Base-by-base conservation (phyloP, 2,888 invertebrate species). In the Flexamia atlantica region DNA sequence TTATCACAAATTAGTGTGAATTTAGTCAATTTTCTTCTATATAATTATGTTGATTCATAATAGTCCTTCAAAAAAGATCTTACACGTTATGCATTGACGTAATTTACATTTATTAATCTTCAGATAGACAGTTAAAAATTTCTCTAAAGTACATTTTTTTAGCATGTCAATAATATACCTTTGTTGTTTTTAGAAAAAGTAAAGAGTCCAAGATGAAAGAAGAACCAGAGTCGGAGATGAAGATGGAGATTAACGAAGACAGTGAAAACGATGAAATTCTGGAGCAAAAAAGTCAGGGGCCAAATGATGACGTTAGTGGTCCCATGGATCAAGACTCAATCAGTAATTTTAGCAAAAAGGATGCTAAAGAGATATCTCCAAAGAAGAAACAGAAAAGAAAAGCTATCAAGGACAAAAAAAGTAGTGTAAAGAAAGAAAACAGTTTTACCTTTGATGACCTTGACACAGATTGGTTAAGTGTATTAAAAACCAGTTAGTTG, bases 101-200 rank as follows among this genome's bases (percentile, higher is more conserved):
- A n/a, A n/a, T n/a, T n/a, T n/a, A n/a, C n/a, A n/a, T n/a, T n/a
- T n/a, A n/a, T n/a, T n/a, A n/a, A n/a, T n/a, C n/a, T n/a, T n/a
- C n/a, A n/a, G n/a, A n/a, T n/a, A n/a, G 14, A 28, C 84, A 36
- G 86, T 87, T 25, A 86, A 83, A 28, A 86, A 83, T 85, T 86
- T 82, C 23, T 23, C 23, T 57, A 20, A 9, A 17, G 3, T 46
- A 12, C 7, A 2, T 36, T 9, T 9, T 36, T 36, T 4, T 7
- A 36, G 9, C 36, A 36, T 36, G 9, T 36, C 5, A 36, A 36
- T 36, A 36, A 36, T 36, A 7, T 36, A 36, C 36, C 9, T 36
- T 36, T 12, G 7, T 9, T 76, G 36, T 46, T 76, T n/a, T 7
- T 25, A 76, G 76, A 46, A 46, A 46, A 76, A 32, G 17, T 79